phyloP scores from a whole-genome alignment of 2,113 vertebrate species.

The Dicentrarchus labrax region DNA sequence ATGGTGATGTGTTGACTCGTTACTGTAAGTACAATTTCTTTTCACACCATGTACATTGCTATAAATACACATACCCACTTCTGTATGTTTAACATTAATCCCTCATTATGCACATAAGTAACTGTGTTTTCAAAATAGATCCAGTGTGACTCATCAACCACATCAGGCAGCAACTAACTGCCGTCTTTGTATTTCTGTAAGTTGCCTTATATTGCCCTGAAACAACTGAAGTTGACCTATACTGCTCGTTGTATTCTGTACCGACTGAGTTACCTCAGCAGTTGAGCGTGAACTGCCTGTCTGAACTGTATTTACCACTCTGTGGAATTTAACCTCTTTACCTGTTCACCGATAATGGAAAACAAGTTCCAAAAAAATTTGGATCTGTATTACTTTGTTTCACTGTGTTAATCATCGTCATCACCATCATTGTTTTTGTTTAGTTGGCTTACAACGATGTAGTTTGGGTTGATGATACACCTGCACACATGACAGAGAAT shows the following conservation, averaged over 20 bases:
- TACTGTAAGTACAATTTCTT: too few species aligned
- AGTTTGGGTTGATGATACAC: too few species aligned
- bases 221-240: background rate
- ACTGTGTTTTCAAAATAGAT: conserved; percentile 23
- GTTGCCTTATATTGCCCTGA: background rate
- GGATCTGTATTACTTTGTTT: too few species aligned
- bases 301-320: too few species aligned
- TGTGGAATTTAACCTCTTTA: too few species aligned
- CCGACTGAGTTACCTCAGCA: background rate
- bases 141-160: conserved; percentile 15
- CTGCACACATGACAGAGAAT: too few species aligned
- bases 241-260: background rate
- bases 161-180: conserved; percentile 7
- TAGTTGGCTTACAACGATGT: too few species aligned
- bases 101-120: background rate
- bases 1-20: background rate
- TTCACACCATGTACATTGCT: background rate
- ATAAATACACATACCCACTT: background rate
- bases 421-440: too few species aligned
- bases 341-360: too few species aligned
- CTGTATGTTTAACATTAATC: background rate
- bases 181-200: background rate
- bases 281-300: too few species aligned
- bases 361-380: too few species aligned
- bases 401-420: too few species aligned